Base-by-base conservation (phyloP, 2,113 vertebrate genomes). In the Chloroceryle aenea region DNA sequence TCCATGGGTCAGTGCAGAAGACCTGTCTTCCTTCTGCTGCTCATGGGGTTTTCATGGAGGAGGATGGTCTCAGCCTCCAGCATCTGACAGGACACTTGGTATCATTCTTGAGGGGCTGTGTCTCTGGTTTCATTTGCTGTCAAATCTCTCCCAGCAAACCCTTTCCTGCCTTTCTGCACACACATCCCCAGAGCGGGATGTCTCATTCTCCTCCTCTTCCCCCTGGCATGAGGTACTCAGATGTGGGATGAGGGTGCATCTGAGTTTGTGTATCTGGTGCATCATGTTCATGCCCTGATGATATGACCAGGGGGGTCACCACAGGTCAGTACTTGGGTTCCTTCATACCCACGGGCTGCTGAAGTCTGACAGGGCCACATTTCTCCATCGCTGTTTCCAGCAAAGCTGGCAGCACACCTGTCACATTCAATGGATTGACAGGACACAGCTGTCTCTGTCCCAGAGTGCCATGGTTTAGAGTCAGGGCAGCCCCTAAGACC, bases 201-300 rank as follows among this genome's bases (percentile, higher is more conserved):
- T 10, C 13, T 34, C n/a, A n/a, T 30, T 16, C 19, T 75, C 8
- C 14, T 56, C 13, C 30, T 64, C 48, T 85, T 36, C 10, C 40
- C 22, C 8, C 12, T 0, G 4, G 36, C 27, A 80, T 1, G 1
- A 63, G 25, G 8, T 38, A 29, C 6, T 3, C 40, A 47, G 34
- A 14, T 0, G 9, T 23, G 19, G 8, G 12, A 40, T 0, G 1
- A 69, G 55, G 59, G 48, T 47, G 32, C 13, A 36, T 0, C 0
- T 15, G 42, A n/a, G 4, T 5, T 1, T 64, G 29, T 47, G 25
- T 32, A 12, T 17, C 43, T 68, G 17, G 11, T 45, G 20, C 21
- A 16, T n/a, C 2, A 2, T n/a, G n/a, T 14, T 69, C 1, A 0
- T 48, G 45, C 14, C 45, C 15, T 62, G 13, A 7, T 2, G 2